Evolutionary conservation across 2,888 invertebrate genomes (phyloP).

Genomic region (Ophion obscuratus): DNA sequence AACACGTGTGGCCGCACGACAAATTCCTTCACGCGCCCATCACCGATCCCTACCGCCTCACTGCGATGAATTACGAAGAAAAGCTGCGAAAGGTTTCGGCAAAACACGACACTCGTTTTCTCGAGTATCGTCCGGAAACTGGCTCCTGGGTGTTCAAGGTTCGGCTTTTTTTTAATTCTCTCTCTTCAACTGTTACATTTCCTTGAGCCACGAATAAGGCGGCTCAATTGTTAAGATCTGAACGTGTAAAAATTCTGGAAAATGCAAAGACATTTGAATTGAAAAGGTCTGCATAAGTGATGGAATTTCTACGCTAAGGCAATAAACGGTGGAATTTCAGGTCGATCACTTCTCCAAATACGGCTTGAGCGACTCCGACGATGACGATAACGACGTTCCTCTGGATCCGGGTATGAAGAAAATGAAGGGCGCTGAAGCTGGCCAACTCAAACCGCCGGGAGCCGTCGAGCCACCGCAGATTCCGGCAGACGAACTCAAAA

Average conservation of each 20-base stretch:
- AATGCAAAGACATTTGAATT: neutral
- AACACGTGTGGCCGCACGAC: conserved; percentile 97
- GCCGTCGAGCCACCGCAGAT: conserved; percentile 33
- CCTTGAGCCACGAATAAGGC: neutral
- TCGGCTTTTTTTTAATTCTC: conserved; percentile 28
- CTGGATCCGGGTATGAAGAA: conserved; percentile 74
- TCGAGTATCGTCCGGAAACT: conserved; percentile 97
- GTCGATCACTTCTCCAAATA: conserved; percentile 98
- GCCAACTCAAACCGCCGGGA: conserved; percentile 29
- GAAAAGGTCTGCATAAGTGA: neutral
- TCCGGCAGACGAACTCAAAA: conserved; percentile 4
- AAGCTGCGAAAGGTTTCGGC: conserved; percentile 93
- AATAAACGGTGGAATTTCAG: conserved; percentile 80
- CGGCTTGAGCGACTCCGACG: conserved; percentile 94
- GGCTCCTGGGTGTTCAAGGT: conserved; percentile 99
- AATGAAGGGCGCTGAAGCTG: conserved; percentile 61
- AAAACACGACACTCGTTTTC: conserved; percentile 95
- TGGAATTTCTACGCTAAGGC: neutral
- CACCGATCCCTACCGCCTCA: conserved; percentile 91
- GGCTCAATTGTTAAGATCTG: neutral
- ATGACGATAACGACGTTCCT: conserved; percentile 88
- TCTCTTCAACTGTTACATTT: neutral
- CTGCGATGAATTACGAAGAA: conserved; percentile 93
- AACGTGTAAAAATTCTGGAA: neutral
- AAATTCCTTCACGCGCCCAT: conserved; percentile 92